Evolutionary conservation across 2,888 invertebrate species (phyloP).

Genomic region (Apodemia duryi): DNA sequence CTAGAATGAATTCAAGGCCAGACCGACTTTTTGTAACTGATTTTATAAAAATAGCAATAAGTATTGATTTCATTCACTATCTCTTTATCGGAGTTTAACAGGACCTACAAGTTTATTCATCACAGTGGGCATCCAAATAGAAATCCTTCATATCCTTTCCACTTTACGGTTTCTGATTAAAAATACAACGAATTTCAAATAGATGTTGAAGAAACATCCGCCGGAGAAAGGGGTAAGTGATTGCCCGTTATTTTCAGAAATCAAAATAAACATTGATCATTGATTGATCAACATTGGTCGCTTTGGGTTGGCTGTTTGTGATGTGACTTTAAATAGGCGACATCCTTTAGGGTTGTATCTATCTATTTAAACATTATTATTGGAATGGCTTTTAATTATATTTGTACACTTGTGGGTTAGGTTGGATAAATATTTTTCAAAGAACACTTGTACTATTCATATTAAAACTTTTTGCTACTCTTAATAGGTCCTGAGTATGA

Average conservation of each 20-base stretch:
- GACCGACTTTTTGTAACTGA: too few relatives aligned
- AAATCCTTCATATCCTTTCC: slow-evolving; percentile 4
- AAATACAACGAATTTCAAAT: slow-evolving; percentile 39
- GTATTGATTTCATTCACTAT: too few relatives aligned
- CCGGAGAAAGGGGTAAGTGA: slow-evolving; percentile 62
- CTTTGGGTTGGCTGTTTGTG: not conserved
- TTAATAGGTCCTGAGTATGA: too few relatives aligned
- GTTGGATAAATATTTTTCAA: too few relatives aligned
- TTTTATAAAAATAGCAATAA: too few relatives aligned
- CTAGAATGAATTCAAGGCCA: too few relatives aligned
- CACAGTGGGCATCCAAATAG: not conserved
- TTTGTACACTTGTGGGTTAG: too few relatives aligned
- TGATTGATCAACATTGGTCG: slow-evolving; percentile 5
- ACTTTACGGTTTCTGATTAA: slow-evolving; percentile 21
- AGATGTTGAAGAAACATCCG: slow-evolving; percentile 59
- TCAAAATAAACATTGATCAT: slow-evolving; percentile 9
- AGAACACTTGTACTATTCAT: too few relatives aligned
- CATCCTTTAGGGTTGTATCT: not conserved
- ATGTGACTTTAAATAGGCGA: not conserved
- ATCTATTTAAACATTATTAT: not conserved
- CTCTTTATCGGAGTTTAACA: too few relatives aligned
- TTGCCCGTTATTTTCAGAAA: slow-evolving; percentile 10
- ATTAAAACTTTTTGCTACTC: too few relatives aligned
- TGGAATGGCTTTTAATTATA: too few relatives aligned
- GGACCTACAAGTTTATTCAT: not conserved